A percentile compares a stretch with the other conserved stretches of the same genome.
These are phyloP conservation scores for Geococcyx californianus DNA, from an alignment of 2,113 vertebrate species.

Conservation along the genomic window DNA sequence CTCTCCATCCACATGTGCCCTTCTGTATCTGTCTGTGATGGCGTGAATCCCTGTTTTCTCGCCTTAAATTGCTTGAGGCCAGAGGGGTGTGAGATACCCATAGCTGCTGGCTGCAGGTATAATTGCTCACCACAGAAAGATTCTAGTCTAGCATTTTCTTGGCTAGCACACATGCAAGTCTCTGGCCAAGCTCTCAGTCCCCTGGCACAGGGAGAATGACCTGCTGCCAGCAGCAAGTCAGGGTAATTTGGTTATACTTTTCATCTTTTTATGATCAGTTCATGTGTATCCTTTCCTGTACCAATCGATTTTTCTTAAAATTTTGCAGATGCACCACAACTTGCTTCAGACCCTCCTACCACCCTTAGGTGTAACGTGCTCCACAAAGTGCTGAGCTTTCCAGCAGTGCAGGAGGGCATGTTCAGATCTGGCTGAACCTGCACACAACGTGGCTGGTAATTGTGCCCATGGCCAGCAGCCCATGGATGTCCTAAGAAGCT, in stretches of 20 bases:
- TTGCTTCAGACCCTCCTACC: neutral
- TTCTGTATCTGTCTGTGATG: neutral
- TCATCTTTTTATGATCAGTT: neutral
- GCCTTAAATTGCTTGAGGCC: neutral
- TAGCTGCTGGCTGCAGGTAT: neutral
- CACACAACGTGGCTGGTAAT: no score
- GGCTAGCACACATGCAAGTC: neutral
- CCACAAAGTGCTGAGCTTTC: neutral
- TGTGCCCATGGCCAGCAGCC: neutral
- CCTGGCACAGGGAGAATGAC: neutral
- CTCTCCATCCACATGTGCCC: neutral
- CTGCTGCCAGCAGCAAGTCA: neutral
- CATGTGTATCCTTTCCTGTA: neutral
- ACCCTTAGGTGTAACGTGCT: neutral
- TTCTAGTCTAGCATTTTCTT: neutral
- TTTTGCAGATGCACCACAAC: neutral
- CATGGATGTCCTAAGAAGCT: neutral
- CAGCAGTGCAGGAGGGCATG: fast-evolving
- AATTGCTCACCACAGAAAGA: neutral
- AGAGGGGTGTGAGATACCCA: neutral
- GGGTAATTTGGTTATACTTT: neutral
- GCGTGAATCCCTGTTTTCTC: neutral
- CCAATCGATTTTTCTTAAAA: neutral
- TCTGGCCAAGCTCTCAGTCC: neutral
- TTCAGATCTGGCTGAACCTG: fast-evolving